These are phyloP conservation scores for Xanthorhoe spadicearia DNA, from an alignment of 2,888 invertebrate genomes.

Conservation along the genomic window DNA sequence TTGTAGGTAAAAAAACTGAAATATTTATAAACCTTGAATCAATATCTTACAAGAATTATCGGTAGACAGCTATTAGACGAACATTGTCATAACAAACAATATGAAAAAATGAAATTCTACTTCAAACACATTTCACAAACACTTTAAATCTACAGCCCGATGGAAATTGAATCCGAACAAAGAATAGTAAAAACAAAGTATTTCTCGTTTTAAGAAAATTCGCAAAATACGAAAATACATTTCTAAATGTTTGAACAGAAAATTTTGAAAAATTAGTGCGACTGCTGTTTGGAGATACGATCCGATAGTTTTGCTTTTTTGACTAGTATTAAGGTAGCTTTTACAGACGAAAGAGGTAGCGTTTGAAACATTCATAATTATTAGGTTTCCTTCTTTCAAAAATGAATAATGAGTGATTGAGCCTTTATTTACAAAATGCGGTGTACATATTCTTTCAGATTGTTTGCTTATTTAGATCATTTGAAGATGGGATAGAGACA, in stretches of 20 bases:
- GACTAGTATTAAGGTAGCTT: background rate
- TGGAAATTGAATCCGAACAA: slow-evolving; percentile 1
- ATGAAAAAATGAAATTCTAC: background rate
- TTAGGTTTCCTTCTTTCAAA: too few species aligned
- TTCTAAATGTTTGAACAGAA: background rate
- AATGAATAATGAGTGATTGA: too few species aligned
- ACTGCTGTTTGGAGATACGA: background rate
- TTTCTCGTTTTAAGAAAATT: background rate
- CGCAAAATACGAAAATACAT: background rate
- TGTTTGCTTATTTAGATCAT: too few species aligned
- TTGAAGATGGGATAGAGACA: too few species aligned
- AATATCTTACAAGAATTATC: too few species aligned
- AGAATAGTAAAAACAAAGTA: slow-evolving; percentile 1
- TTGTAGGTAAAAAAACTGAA: too few species aligned
- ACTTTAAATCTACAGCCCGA: background rate
- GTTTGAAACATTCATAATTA: background rate
- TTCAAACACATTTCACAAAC: background rate
- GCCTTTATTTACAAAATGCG: too few species aligned
- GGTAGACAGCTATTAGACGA: background rate
- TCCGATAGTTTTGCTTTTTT: background rate
- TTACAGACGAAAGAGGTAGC: background rate
- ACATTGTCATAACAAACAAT: background rate
- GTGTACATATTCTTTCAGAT: too few species aligned
- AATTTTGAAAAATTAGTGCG: background rate
- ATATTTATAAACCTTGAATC: too few species aligned